A percentile compares a stretch with the other conserved stretches of the same genome.
Conservation (phyloP, 2,888 invertebrate species). For the Troilus luridus region DNA sequence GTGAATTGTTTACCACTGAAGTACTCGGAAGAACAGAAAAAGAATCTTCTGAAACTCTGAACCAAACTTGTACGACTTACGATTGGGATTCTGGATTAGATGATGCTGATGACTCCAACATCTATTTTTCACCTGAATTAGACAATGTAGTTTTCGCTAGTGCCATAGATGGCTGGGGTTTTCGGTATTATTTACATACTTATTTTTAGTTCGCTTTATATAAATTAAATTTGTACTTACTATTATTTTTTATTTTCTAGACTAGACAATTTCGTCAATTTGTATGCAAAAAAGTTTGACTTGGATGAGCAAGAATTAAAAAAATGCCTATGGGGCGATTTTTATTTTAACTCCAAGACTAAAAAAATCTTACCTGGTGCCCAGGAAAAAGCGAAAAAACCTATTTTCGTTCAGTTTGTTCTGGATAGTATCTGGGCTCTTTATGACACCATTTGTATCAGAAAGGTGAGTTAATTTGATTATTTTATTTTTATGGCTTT, state of each 20-base stretch:
- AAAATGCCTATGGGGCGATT: constrained; percentile 95
- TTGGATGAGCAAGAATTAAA: constrained; percentile 80
- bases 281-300: constrained; percentile 82
- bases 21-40: constrained; percentile 77
- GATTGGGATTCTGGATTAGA: constrained; percentile 88
- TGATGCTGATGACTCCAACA: constrained; percentile 85
- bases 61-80: constrained; percentile 63
- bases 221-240: not conserved
- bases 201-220: not conserved
- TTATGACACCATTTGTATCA: constrained; percentile 85
- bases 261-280: constrained; percentile 84
- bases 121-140: constrained; percentile 94
- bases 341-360: constrained; percentile 86
- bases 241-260: constrained; percentile 71
- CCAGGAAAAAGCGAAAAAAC: constrained; percentile 91
- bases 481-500: not conserved
- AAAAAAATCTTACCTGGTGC: constrained; percentile 90
- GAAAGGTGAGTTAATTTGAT: constrained; percentile 71
- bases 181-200: constrained; percentile 70
- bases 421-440: constrained; percentile 92
- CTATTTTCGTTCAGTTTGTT: constrained; percentile 92
- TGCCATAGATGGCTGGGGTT: constrained; percentile 96
- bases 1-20: constrained; percentile 88
- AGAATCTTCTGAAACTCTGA: constrained; percentile 68
- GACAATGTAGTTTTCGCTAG: constrained; percentile 98